Evolutionary conservation across 2,888 invertebrate genomes (phyloP).

Genomic region (Panzeria rudis): DNA sequence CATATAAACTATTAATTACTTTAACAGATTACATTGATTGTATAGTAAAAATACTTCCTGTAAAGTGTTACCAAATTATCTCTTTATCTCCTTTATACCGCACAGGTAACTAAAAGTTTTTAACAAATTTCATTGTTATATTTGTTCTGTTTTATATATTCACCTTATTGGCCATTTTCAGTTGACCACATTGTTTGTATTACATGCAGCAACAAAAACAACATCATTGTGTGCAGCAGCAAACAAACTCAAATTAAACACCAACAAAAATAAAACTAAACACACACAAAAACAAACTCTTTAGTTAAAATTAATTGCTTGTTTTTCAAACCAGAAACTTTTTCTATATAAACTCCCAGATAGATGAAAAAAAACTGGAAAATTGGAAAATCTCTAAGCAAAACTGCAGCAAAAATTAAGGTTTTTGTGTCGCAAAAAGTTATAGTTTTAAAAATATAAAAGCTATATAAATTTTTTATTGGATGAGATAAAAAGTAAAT

Average conservation of each 20-base stretch:
- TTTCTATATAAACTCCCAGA: slow-evolving; percentile 19
- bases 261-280: slow-evolving; percentile 44
- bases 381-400: slow-evolving; percentile 41
- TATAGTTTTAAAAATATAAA: slow-evolving; percentile 19
- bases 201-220: slow-evolving; percentile 22
- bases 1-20: neutral
- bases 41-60: neutral
- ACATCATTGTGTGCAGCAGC: slow-evolving; percentile 15
- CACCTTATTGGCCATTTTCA: slow-evolving; percentile 56
- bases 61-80: neutral
- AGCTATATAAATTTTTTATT: neutral
- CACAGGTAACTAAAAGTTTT: slow-evolving; percentile 23
- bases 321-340: slow-evolving; percentile 59
- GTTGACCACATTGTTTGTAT: slow-evolving; percentile 59
- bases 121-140: slow-evolving; percentile 14
- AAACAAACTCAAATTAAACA: slow-evolving; percentile 61
- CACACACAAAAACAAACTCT: neutral
- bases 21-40: neutral
- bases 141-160: slow-evolving; percentile 23
- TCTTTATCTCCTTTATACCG: neutral
- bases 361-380: neutral
- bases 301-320: slow-evolving; percentile 66
- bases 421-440: slow-evolving; percentile 30
- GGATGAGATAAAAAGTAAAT: neutral
- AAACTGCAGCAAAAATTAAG: slow-evolving; percentile 11